Evolutionary conservation across 2,113 vertebrate genomes (phyloP), one percentile per base, ranked within the genome.

Genomic region (Neoarius graeffei): DNA sequence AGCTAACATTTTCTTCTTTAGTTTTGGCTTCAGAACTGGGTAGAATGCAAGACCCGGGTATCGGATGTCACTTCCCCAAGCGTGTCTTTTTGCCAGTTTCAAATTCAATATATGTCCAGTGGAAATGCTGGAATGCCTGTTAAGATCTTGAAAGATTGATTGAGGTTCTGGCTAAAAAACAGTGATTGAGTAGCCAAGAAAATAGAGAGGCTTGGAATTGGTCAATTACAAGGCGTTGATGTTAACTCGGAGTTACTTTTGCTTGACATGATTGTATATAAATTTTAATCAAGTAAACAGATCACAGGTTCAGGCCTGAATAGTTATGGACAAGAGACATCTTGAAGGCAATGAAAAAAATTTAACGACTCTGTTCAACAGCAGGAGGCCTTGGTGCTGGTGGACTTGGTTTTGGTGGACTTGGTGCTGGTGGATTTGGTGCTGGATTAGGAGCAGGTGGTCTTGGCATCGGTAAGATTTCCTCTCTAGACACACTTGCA

Each of bases 331-430:
- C 50, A 59, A 59, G 76, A 54, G 20, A 23, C 9, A 42, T 71
- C 23, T 59, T 64, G 15, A 66, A 81, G 0, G 1, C n/a, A 35
- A 35, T 20, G 1, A 13, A 59, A 20, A 60, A 23, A 23, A 74
- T 42, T 27, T 87, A 25, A 85, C 64, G 35, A 48, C 10, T 83
- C 66, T 81, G 15, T 76, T 69, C 64, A 71, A 27, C 86, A 88
- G 62, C 80, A 71, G 94, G 92, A 57, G 89, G 87, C 30, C 52
- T 90, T 0, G 94, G 88, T 0, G 54, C 76, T 20, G 35, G 42
- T 81, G 48, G 83, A 0, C 23, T 69, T 69, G 77, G 77, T 15
- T n/a, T 15, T 57, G 77, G 77, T 62, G 90, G 88, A 30, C 27
- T 60, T 64, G 84, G 87, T 69, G 56, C 27, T 66, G 88, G 89